Percentiles rank a stretch among this genome's conserved stretches.
Evolutionary conservation across 2,797 vertebrate species (phyloP).

Genomic region (Chromis chromis): DNA sequence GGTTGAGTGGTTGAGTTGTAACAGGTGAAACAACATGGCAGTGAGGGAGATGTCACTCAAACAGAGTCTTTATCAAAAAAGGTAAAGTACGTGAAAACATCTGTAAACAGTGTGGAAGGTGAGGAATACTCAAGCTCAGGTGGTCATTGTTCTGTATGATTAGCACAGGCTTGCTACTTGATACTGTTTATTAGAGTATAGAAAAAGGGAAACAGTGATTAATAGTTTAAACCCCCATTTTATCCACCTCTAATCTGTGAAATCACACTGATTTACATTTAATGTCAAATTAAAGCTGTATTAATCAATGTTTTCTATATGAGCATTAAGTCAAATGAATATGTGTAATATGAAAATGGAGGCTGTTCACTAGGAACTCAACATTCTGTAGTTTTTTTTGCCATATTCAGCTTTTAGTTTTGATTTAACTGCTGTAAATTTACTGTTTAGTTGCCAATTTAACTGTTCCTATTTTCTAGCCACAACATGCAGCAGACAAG

Average conservation of each 20-base stretch:
- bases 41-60: not conserved
- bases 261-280: not conserved
- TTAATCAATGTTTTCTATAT: not conserved
- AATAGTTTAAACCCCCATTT: not conserved
- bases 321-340: not conserved
- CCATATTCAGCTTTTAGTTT: not conserved
- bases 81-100: not conserved
- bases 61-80: not conserved
- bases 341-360: not conserved
- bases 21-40: not conserved
- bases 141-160: constrained; percentile 1
- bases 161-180: not conserved
- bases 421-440: not conserved
- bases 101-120: not conserved
- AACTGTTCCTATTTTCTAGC: not conserved
- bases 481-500: not conserved
- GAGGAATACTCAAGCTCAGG: not conserved
- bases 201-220: not conserved
- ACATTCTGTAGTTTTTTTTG: not conserved
- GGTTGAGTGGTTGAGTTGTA: not conserved
- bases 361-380: not conserved
- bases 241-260: not conserved
- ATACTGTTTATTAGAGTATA: not conserved
- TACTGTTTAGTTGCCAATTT: too few relatives aligned
- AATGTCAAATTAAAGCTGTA: not conserved